A percentile compares a stretch with the other conserved stretches of the same genome.
phyloP scores from a whole-genome alignment of 2,797 vertebrate species.

The Catamblyrhynchus diadema region DNA sequence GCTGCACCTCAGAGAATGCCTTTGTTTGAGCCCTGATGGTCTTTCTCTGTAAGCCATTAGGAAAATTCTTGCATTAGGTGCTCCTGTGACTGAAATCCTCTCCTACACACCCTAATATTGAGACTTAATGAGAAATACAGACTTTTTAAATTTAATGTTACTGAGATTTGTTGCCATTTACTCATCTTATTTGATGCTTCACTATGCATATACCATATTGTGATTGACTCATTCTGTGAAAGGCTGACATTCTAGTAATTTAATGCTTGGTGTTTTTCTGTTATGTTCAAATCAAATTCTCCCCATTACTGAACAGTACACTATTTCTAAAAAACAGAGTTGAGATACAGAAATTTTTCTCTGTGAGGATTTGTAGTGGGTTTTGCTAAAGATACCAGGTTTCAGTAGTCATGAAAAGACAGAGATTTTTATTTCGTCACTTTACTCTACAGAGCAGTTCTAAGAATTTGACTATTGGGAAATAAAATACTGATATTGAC shows the following conservation, averaged over 20 bases:
- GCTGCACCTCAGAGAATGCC: not conserved
- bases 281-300: slow-evolving; percentile 15
- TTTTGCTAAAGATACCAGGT: not conserved
- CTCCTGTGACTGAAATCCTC: slow-evolving; percentile 38
- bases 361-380: not conserved
- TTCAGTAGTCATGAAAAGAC: not conserved
- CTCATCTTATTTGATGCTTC: not conserved
- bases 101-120: slow-evolving; percentile 1
- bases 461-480: not conserved
- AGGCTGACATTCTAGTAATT: not conserved
- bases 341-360: not conserved
- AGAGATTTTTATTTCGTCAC: not conserved
- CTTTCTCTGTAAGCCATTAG: slow-evolving; percentile 11
- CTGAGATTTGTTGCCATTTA: slow-evolving; percentile 7
- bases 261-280: not conserved
- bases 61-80: slow-evolving; percentile 24
- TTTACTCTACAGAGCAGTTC: not conserved
- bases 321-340: not conserved
- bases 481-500: not conserved
- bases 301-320: not conserved
- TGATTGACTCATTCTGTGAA: not conserved
- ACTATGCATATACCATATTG: not conserved
- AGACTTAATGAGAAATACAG: slow-evolving; percentile 22
- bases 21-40: slow-evolving; percentile 1
- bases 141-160: not conserved